Conservation (phyloP, 2,113 vertebrate species). For the Vidua macroura region DNA sequence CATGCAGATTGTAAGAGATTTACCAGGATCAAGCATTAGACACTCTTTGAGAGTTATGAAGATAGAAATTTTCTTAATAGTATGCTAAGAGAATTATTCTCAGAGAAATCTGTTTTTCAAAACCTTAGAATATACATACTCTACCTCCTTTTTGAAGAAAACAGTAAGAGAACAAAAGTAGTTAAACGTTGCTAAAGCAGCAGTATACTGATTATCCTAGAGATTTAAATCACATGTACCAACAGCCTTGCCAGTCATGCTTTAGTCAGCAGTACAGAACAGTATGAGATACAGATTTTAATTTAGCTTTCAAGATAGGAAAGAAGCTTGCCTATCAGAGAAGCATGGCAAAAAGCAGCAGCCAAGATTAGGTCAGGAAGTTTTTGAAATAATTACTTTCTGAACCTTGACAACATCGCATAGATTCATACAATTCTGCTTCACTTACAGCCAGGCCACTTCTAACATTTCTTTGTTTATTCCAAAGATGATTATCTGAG, state of each 20-base stretch:
- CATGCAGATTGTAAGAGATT: neutral
- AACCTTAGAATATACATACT: neutral
- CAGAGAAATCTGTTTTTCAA: neutral
- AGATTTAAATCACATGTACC: neutral
- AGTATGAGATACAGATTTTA: neutral
- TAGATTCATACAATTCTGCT: constrained; percentile 51
- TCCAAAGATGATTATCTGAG: neutral
- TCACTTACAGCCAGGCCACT: constrained; percentile 50
- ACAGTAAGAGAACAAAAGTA: neutral
- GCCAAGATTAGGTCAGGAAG: constrained; percentile 46
- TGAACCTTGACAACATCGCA: neutral
- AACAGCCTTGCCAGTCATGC: constrained; percentile 41
- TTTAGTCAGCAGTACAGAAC: constrained; percentile 37
- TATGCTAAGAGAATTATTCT: constrained; percentile 7
- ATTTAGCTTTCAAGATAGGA: constrained; percentile 42
- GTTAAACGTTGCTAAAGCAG: neutral
- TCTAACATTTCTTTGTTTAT: neutral
- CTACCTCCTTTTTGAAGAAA: neutral
- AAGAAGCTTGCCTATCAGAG: constrained; percentile 35
- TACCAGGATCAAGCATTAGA: neutral
- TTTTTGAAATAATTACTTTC: constrained; percentile 17
- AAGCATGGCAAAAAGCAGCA: constrained; percentile 51
- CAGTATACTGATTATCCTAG: neutral
- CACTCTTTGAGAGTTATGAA: neutral
- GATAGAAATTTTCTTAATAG: neutral